These are phyloP conservation scores for Lochmaea crataegi DNA, from an alignment of 2,888 invertebrate species.

Conservation along the genomic window DNA sequence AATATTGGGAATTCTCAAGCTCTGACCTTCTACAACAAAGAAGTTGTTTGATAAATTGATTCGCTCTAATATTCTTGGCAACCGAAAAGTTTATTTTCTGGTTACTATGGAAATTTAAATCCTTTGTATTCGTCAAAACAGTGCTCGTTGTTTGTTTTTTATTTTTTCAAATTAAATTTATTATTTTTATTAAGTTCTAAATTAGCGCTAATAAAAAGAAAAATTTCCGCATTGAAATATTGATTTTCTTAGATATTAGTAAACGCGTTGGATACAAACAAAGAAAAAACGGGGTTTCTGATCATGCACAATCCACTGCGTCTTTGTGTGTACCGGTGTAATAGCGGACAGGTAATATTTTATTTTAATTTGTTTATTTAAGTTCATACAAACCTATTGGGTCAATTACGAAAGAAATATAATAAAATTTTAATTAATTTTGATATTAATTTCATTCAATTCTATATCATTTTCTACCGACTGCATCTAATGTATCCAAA, in stretches of 20 bases:
- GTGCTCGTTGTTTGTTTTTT: background rate
- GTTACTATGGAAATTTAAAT: background rate
- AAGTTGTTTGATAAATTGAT: background rate
- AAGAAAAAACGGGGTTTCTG: background rate
- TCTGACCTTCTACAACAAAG: background rate
- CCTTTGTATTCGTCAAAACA: background rate
- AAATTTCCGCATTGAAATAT: background rate
- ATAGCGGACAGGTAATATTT: slow-evolving; percentile 16
- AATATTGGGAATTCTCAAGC: no score
- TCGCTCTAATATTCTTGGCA: background rate
- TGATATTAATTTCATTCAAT: no score
- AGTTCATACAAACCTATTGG: no score
- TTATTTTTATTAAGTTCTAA: background rate
- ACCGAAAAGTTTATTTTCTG: background rate
- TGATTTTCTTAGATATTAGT: slow-evolving; percentile 16
- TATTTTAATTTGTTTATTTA: no score
- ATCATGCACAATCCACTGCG: slow-evolving; percentile 8
- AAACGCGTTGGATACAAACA: slow-evolving; percentile 23
- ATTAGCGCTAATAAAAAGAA: background rate
- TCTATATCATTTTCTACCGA: no score
- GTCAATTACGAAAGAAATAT: no score
- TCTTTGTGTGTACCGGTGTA: background rate
- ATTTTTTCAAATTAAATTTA: no score
- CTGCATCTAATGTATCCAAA: no score
- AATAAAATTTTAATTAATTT: no score